Conservation (phyloP, 2,113 vertebrate genomes). For the Hemibagrus wyckioides region DNA sequence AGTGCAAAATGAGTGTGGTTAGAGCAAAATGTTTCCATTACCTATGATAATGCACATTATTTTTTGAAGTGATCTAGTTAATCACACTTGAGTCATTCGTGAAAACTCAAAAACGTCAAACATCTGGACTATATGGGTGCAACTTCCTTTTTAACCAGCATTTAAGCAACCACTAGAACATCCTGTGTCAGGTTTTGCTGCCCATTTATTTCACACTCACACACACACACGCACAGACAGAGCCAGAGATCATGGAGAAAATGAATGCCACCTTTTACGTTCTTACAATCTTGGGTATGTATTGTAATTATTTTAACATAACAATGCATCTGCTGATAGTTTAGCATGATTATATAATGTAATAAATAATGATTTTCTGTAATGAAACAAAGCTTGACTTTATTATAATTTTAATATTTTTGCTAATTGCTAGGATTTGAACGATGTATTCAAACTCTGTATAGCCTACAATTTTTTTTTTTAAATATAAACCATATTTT, state of each 20-base stretch:
- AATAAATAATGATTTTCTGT: neutral
- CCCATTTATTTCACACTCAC: neutral
- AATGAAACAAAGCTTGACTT: neutral
- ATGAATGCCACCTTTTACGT: neutral
- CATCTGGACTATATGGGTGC: neutral
- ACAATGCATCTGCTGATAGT: neutral
- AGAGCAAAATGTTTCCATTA: neutral
- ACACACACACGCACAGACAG: neutral
- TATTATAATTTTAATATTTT: too few relatives aligned
- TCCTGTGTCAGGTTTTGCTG: neutral
- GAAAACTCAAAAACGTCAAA: neutral
- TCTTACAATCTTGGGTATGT: slow-evolving; percentile 18
- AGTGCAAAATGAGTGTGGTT: neutral
- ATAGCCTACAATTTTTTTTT: neutral
- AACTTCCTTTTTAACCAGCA: slow-evolving; percentile 3
- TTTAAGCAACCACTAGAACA: slow-evolving; percentile 2
- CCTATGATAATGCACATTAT: neutral
- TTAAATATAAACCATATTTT: neutral
- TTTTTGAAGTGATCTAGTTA: neutral
- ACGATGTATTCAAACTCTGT: neutral
- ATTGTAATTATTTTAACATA: neutral
- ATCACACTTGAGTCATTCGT: neutral
- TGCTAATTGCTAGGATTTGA: neutral
- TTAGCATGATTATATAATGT: neutral
- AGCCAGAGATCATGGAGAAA: neutral